A percentile compares a stretch with the other conserved stretches of the same genome.
These are phyloP conservation scores for Calidris pugnax DNA, from an alignment of 2,113 vertebrate genomes.

Conservation along the genomic window DNA sequence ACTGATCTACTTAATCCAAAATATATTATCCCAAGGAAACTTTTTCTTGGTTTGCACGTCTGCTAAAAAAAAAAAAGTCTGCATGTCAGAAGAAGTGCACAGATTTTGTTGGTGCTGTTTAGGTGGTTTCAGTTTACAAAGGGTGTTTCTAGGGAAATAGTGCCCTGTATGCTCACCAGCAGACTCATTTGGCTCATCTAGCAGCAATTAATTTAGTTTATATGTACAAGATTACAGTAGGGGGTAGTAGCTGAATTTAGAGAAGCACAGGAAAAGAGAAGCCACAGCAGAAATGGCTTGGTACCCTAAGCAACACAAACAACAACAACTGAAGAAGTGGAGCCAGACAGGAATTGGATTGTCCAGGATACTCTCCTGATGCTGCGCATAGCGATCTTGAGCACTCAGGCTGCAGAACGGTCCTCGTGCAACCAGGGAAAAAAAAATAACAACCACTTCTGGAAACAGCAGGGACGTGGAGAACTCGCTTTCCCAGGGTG, in stretches of 20 bases:
- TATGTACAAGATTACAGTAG: slow-evolving; percentile 34
- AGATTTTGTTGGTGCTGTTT: background rate
- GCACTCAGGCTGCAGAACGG: background rate
- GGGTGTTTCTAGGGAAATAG: slow-evolving; percentile 9
- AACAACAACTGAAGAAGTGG: slow-evolving; percentile 30
- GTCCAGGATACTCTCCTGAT: slow-evolving; percentile 31
- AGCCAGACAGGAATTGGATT: slow-evolving; percentile 30
- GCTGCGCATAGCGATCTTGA: background rate
- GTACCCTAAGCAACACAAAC: slow-evolving; percentile 70
- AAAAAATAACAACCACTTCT: background rate
- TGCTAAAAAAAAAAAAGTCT: background rate
- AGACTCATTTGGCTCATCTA: slow-evolving; percentile 27
- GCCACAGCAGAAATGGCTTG: background rate
- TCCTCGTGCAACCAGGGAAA: background rate
- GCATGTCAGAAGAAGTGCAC: background rate
- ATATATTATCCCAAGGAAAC: background rate
- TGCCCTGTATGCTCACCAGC: background rate
- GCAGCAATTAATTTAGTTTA: background rate
- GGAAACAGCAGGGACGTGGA: background rate
- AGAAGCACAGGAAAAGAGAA: background rate
- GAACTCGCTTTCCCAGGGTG: slow-evolving; percentile 36
- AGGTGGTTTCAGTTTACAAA: slow-evolving; percentile 29
- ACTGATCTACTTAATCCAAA: slow-evolving; percentile 6
- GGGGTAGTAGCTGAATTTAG: slow-evolving; percentile 35
- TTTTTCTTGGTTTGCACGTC: background rate